These are phyloP conservation scores for Sminthurinus aureus DNA, from an alignment of 2,888 invertebrate species.

Conservation along the genomic window DNA sequence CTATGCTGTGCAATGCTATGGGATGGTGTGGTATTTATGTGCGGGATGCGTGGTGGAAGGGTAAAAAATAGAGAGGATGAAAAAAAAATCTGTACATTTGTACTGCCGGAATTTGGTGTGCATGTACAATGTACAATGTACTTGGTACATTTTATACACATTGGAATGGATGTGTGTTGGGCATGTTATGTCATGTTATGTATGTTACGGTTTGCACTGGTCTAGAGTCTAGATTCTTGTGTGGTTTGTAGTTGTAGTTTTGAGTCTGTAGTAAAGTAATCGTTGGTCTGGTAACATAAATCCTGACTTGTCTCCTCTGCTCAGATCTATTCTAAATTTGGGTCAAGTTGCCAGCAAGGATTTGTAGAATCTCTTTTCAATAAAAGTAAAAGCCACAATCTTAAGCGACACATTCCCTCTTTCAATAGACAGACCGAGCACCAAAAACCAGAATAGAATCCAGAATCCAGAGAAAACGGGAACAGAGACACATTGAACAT, in stretches of 20 bases:
- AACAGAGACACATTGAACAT: background rate
- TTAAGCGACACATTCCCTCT: conserved; percentile 32
- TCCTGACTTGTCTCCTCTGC: conserved; percentile 34
- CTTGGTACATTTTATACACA: no score
- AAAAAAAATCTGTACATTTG: conserved; percentile 9
- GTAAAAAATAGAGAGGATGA: conserved; percentile 18
- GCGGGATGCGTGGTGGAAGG: background rate
- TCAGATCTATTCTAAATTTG: conserved; percentile 49
- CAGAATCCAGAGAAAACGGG: background rate
- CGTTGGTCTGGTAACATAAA: conserved; percentile 36
- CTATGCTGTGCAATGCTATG: background rate
- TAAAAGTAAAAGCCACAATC: conserved; percentile 40
- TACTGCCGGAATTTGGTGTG: background rate
- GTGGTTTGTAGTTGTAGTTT: no score
- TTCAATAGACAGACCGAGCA: conserved; percentile 19
- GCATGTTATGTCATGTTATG: no score
- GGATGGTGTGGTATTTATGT: background rate
- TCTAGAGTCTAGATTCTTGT: no score
- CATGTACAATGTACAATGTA: background rate
- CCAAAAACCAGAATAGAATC: background rate
- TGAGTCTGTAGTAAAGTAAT: conserved; percentile 13
- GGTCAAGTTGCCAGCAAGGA: conserved; percentile 47
- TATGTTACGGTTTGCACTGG: no score
- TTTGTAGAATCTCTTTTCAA: conserved; percentile 47
- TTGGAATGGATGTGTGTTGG: no score